These are phyloP conservation scores for Ommatoiulus sabulosus DNA, from an alignment of 2,888 invertebrate genomes.

Conservation along the genomic window DNA sequence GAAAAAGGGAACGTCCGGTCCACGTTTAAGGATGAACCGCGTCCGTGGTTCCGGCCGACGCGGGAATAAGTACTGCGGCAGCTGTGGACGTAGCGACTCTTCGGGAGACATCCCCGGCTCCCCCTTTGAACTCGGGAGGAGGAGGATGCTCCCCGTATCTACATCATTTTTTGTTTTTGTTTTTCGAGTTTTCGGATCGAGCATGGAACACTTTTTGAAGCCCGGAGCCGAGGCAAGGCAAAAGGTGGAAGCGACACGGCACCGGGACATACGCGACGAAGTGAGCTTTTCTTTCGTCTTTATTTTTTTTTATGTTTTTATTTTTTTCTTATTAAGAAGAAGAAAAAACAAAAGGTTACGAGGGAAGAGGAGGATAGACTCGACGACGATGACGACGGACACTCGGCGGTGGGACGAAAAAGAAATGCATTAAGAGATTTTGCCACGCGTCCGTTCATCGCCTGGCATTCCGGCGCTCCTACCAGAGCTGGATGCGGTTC, in stretches of 20 bases:
- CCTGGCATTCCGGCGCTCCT: not conserved
- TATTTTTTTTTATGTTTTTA: not conserved
- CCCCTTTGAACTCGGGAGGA: not conserved
- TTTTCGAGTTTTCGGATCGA: not conserved
- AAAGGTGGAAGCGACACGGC: slow-evolving; percentile 55
- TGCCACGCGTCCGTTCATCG: not conserved
- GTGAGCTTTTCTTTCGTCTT: slow-evolving; percentile 45
- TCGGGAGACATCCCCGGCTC: not conserved
- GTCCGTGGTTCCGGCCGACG: not conserved
- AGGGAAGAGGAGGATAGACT: not conserved
- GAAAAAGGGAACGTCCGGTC: not conserved
- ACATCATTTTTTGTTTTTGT: not conserved
- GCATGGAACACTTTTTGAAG: slow-evolving; percentile 51
- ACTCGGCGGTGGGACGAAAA: slow-evolving; percentile 12
- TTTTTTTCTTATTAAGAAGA: not conserved
- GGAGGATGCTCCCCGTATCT: no score
- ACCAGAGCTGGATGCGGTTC: not conserved
- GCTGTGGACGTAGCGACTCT: not conserved
- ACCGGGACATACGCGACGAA: slow-evolving; percentile 13
- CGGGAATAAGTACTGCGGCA: slow-evolving; percentile 22
- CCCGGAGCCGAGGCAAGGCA: slow-evolving; percentile 30
- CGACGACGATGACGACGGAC: not conserved
- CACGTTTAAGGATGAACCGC: not conserved
- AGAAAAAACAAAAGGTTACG: not conserved
- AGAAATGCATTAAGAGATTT: slow-evolving; percentile 48